Base-by-base conservation (phyloP, 2,113 vertebrate species). In the Larimichthys crocea region DNA sequence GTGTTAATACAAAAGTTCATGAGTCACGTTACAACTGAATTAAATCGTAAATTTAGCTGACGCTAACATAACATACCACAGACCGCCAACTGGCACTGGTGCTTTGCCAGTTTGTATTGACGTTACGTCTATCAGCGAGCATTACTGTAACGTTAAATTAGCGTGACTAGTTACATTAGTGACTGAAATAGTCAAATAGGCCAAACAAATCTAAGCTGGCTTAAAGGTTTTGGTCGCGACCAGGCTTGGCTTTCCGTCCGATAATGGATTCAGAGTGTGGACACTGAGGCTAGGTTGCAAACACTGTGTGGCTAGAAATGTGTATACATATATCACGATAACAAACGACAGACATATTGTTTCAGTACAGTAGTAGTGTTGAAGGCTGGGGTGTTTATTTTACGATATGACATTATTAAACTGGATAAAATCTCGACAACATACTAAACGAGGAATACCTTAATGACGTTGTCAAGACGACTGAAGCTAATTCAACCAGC, bases 181-280 rank as follows among this genome's bases (percentile, higher is more conserved):
- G 46, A 46, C 8, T 14, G 15, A 63, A 40, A 60, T 5, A 19
- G 15, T 17, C 14, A 29, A 29, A 59, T 0, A 10, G 24, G 15
- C 9, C 9, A 59, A 57, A 29, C 8, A 49, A n/a, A 14, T 35
- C 49, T n/a, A 4, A 11, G 29, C 49, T 35, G 10, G n/a, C 4
- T 14, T 52, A 4, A 3, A 24, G 15, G 42, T 46, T 72, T 24
- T 15, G 29, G 48, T 57, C 55, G 16, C 31, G 12, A 40, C 12
- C 35, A 53, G 19, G 65, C 26, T 46, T 8, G 29, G 48, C 52
- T 74, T 40, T 19, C 3, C 20, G 78, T 79, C 81, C 48, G 17
- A 80, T 76, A 87, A 82, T 63, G 76, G 40, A 71, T 14, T 20
- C 16, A 66, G 10, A 35, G 11, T 14, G 59, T 24, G 10, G 22